Conservation (phyloP, 2,888 invertebrate genomes). For the Polia nebulosa region DNA sequence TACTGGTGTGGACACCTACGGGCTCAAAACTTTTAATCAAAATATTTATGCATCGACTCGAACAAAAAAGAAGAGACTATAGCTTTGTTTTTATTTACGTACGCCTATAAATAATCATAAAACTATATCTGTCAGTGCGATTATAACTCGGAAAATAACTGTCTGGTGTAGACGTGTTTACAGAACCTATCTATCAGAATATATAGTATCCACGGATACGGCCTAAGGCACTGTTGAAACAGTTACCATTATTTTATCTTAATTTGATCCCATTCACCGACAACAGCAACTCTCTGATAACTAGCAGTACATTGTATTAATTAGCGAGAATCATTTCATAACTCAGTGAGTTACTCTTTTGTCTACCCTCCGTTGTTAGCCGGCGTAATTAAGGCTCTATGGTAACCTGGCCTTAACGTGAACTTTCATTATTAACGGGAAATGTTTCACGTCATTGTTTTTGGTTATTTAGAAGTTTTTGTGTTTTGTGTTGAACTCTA, state of each 20-base stretch:
- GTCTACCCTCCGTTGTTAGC: conserved; percentile 43
- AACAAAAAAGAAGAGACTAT: too few species aligned
- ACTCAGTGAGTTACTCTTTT: conserved; percentile 43
- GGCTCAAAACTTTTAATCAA: too few species aligned
- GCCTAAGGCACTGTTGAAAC: neutral
- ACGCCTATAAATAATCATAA: too few species aligned
- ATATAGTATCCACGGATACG: neutral
- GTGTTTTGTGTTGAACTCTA: conserved; percentile 10
- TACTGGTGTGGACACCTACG: too few species aligned
- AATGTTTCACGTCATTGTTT: conserved; percentile 49
- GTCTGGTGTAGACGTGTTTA: neutral
- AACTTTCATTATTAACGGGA: conserved; percentile 53
- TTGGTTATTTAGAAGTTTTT: conserved; percentile 47
- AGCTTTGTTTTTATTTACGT: too few species aligned
- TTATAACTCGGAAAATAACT: neutral
- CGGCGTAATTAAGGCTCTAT: conserved; percentile 44
- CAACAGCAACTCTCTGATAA: conserved; percentile 5
- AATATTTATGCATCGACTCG: too few species aligned
- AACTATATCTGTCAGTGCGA: neutral
- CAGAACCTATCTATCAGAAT: neutral
- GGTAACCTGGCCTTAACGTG: conserved; percentile 34
- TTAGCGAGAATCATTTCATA: conserved; percentile 48
- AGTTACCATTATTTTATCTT: neutral
- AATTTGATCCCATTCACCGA: neutral
- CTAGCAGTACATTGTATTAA: conserved; percentile 42